Percentiles rank a stretch among this genome's conserved stretches.
Conservation (phyloP, 2,888 invertebrate genomes). For the Tenthredo amoena region DNA sequence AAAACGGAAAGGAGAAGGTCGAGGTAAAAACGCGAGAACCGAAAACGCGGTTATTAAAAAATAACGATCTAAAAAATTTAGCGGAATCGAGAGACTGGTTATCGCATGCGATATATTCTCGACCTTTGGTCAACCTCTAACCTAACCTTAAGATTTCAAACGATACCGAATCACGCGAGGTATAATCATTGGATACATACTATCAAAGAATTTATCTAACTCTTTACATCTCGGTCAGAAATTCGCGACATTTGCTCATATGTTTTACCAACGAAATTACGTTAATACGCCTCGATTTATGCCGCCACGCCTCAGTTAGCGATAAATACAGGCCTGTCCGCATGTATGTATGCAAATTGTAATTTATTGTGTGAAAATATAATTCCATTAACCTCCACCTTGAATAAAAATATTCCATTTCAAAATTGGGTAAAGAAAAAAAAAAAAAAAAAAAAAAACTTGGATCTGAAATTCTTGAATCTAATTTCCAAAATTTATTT, state of each 20-base stretch:
- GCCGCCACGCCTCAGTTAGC: neutral
- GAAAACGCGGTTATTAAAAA: neutral
- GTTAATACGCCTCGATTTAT: neutral
- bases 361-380: neutral
- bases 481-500: neutral
- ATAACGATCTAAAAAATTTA: neutral
- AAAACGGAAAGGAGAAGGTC: neutral
- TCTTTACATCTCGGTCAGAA: neutral
- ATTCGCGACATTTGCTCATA: neutral
- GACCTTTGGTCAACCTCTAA: neutral
- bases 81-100: neutral
- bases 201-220: neutral
- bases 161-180: constrained; percentile 6
- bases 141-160: neutral
- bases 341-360: neutral
- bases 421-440: neutral
- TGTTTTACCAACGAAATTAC: neutral
- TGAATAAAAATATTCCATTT: neutral
- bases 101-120: constrained; percentile 11
- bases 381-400: neutral
- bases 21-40: neutral
- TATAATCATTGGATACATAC: neutral
- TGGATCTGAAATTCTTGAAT: neutral
- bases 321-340: neutral
- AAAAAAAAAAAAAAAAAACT: too few species aligned